These are phyloP conservation scores for Plebejus argus DNA, from an alignment of 2,888 invertebrate genomes.

Conservation along the genomic window DNA sequence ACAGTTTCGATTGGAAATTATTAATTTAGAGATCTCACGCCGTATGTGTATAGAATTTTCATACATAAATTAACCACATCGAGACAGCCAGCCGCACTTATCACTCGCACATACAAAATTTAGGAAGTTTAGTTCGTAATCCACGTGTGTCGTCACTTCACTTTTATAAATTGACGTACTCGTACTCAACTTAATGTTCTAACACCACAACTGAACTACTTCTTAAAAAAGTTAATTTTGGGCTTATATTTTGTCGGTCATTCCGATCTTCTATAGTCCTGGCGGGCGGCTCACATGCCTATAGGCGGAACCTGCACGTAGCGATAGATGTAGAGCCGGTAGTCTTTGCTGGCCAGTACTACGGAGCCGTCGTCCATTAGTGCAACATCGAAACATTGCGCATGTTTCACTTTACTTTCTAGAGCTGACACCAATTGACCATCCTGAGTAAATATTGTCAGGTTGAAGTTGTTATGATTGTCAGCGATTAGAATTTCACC, in stretches of 20 bases:
- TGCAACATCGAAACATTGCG: slow-evolving; percentile 99
- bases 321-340: slow-evolving; percentile 99
- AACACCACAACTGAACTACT: slow-evolving; percentile 51
- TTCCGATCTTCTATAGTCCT: slow-evolving; percentile 70
- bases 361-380: slow-evolving; percentile 99
- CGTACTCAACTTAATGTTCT: slow-evolving; percentile 54
- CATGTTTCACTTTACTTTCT: slow-evolving; percentile 99
- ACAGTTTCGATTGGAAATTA: slow-evolving; percentile 77
- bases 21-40: slow-evolving; percentile 72
- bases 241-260: slow-evolving; percentile 68
- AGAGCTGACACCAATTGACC: slow-evolving; percentile 98
- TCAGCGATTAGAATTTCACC: slow-evolving; percentile 99
- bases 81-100: slow-evolving; percentile 71
- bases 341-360: slow-evolving; percentile 99
- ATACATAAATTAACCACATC: slow-evolving; percentile 69
- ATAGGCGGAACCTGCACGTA: slow-evolving; percentile 97
- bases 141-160: slow-evolving; percentile 59
- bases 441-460: slow-evolving; percentile 99
- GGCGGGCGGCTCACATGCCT: slow-evolving; percentile 83
- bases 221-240: slow-evolving; percentile 61
- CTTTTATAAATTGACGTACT: slow-evolving; percentile 69
- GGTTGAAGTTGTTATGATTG: slow-evolving; percentile 99
- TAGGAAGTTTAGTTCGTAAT: slow-evolving; percentile 52
- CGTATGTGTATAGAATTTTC: slow-evolving; percentile 62
- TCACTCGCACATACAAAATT: slow-evolving; percentile 66